Percentiles rank a stretch among this genome's conserved stretches.
Conservation (phyloP, 92 coral and sea anemone genomes). For the Zoanthus sociatus region DNA sequence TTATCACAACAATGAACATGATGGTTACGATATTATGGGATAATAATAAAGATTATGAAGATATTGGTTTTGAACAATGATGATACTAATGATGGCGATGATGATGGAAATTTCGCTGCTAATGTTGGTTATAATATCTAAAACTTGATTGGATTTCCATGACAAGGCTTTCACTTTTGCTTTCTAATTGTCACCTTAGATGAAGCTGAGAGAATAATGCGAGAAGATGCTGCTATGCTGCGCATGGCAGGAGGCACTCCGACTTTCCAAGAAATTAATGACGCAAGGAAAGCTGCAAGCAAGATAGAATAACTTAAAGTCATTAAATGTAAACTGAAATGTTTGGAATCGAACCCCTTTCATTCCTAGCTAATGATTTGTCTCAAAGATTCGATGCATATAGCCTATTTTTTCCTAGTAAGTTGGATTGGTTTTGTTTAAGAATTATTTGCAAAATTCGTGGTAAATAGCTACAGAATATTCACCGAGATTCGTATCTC, state of each 20-base stretch:
- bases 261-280: slow-evolving; percentile 80
- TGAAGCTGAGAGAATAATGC: slow-evolving; percentile 93
- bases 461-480: no score
- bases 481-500: no score
- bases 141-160: no score
- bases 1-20: no score
- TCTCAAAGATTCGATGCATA: no score
- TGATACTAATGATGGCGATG: background rate
- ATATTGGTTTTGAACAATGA: background rate
- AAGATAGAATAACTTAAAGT: background rate
- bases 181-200: slow-evolving; percentile 38
- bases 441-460: no score
- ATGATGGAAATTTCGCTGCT: background rate
- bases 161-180: background rate
- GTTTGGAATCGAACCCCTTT: background rate
- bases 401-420: no score
- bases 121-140: no score
- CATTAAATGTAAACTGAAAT: background rate
- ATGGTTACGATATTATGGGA: background rate
- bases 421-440: no score
- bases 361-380: no score
- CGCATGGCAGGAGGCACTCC: slow-evolving; percentile 85
- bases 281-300: slow-evolving; percentile 61
- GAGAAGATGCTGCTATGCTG: slow-evolving; percentile 75
- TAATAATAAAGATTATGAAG: no score